phyloP scores from a whole-genome alignment of 2,113 vertebrate genomes.

The Ictalurus punctatus region DNA sequence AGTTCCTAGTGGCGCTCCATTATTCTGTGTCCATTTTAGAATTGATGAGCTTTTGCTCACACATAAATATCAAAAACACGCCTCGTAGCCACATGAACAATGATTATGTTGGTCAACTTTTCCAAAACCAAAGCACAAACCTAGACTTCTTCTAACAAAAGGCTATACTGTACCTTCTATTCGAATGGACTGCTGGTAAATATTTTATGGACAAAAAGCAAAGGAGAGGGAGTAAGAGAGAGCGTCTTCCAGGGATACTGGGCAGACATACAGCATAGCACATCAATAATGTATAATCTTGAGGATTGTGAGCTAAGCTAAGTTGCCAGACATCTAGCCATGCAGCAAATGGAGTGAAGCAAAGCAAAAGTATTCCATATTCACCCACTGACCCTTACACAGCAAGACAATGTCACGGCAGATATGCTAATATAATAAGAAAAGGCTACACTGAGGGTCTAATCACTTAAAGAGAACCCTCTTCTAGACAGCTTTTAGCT shows the following conservation, averaged over 20 bases:
- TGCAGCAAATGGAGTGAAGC: constrained; percentile 50
- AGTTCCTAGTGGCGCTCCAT: background rate
- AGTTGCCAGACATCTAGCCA: constrained; percentile 58
- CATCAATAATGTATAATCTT: constrained; percentile 69
- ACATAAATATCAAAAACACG: constrained; percentile 1
- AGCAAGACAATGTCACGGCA: background rate
- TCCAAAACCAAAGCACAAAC: constrained; percentile 19
- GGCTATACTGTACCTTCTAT: background rate
- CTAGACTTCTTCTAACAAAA: constrained; percentile 12
- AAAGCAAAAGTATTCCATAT: constrained; percentile 61
- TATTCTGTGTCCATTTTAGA: background rate
- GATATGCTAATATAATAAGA: background rate
- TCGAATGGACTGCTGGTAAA: constrained; percentile 58
- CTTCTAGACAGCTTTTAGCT: background rate
- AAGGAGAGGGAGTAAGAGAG: constrained; percentile 33
- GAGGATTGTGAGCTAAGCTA: constrained; percentile 59
- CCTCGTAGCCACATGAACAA: background rate
- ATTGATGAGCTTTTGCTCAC: background rate
- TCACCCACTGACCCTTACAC: constrained; percentile 46
- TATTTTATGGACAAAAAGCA: constrained; percentile 65
- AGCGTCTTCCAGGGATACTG: constrained; percentile 43
- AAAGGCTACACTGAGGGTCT: background rate
- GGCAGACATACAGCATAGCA: constrained; percentile 62
- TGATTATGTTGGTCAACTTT: background rate
- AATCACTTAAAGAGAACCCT: background rate